Base-by-base conservation (phyloP, 2,888 invertebrate species). In the Macrostomum cliftonense region DNA sequence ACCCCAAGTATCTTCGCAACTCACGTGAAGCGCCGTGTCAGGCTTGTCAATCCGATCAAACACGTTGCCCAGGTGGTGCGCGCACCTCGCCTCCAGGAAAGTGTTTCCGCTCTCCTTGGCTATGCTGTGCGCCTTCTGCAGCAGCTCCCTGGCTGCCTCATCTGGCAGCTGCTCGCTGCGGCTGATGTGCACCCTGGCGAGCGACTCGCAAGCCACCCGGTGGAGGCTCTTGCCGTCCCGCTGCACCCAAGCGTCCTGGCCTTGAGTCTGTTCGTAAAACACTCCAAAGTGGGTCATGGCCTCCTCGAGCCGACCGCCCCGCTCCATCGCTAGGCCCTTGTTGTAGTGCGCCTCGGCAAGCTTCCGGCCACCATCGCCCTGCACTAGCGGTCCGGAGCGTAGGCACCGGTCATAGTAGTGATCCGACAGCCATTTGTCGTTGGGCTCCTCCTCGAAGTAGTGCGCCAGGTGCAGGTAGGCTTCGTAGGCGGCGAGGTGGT, bases 391-490 rank as follows among this genome's bases (percentile, higher is more conserved):
- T 42, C 60, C 59, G 5, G 62, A 63, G 11, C 58, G 54, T 38
- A 68, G 57, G 55, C 67, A 67, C 1, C 62, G 61, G 19, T 55
- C 54, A 49, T 62, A 66, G 57, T 67, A 67, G 56, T 68, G 65
- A 50, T 68, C 67, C 4, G 63, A 52, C 45, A 68, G 54, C 68
- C 66, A 68, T 53, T 66, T 66, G 57, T 68, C 67, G 20, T 58
- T 61, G 7, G 57, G 56, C 16, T 57, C 54, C 11, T 39, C 43
- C 46, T 61, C 62, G 54, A 68, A 68, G 52, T 58, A 64, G 20
- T 57, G 48, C n/a, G 68, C 68, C 39, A 68, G 55, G 42, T 61
- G 56, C 50, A 55, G 61, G 42, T 65, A 57, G 19, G 58, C 57
- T 46, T 54, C 37, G 43, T 53, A 55, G 14, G 43, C 42, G 17